Evolutionary conservation across 2,797 vertebrate genomes (phyloP).

Genomic region (Cygnus olor): DNA sequence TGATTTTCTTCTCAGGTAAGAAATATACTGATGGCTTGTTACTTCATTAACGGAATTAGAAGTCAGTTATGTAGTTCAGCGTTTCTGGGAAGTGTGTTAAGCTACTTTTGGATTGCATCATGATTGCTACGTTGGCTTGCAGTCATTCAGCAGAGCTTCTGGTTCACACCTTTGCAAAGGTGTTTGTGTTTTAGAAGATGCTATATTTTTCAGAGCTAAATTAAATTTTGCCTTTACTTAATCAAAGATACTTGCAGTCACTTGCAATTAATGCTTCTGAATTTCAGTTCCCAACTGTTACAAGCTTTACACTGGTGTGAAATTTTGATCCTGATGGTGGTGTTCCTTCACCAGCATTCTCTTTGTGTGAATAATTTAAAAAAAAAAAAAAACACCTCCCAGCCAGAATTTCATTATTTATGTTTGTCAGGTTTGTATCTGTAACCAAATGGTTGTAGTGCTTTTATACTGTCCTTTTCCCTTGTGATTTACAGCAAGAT

Average conservation of each 20-base stretch:
- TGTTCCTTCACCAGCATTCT: not conserved
- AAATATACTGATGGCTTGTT: not conserved
- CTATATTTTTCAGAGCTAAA: slow-evolving; percentile 9
- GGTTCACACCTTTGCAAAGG: slow-evolving; percentile 14
- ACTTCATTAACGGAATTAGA: not conserved
- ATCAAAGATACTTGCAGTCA: not conserved
- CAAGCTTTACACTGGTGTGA: not conserved
- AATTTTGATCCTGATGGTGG: not conserved
- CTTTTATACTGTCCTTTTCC: not conserved
- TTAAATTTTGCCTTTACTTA: not conserved
- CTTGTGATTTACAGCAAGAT: not conserved
- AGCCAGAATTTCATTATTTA: not conserved
- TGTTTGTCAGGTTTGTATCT: not conserved
- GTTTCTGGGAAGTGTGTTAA: not conserved
- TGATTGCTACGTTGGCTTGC: not conserved
- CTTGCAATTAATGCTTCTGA: not conserved
- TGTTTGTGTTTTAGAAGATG: not conserved
- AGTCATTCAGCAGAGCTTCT: slow-evolving; percentile 8
- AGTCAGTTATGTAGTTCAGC: not conserved
- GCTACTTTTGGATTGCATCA: not conserved
- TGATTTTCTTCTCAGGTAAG: not conserved
- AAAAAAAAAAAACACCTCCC: not conserved
- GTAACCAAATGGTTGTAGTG: not conserved
- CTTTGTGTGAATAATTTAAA: not conserved
- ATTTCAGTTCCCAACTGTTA: not conserved